Base-by-base conservation (phyloP, 2,113 vertebrate genomes). In the Pomatostomus ruficeps region DNA sequence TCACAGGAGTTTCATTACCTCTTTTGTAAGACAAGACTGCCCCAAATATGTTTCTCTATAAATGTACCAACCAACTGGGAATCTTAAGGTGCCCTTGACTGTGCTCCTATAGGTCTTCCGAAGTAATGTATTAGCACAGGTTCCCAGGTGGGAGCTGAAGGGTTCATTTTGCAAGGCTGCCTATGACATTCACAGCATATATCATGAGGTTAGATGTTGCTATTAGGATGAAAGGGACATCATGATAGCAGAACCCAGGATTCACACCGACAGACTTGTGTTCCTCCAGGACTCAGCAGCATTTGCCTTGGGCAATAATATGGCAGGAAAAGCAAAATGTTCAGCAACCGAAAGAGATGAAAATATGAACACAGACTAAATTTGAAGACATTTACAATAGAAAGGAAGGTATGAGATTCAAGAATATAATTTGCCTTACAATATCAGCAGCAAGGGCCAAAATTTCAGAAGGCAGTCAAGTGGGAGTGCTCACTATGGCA, bases 241-340 rank as follows among this genome's bases (percentile, higher is more conserved):
- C 26, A 59, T 61, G 61, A 89, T 14, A 88, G n/a, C 58, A 82
- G 46, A 89, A 73, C 19, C 77, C 78, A 79, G 74, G 49, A 94
- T 91, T 85, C 93, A 72, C 52, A 82, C 23, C 5, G 2, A 86
- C 55, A 88, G 67, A 77, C 43, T 46, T 58, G 42, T 86, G 46
- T 7, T 88, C 68, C 83, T 95, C 63, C 79, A 93, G 75, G 75
- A 86, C 54, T 26, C 43, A 10, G 83, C 75, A 81, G 76, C 48
- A 19, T 19, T 86, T 89, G 83, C 83, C 86, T 87, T 52, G 43
- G 84, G 92, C 86, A 96, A 91, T 36, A 67, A 93, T 51, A 87
- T 42, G 65, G 68, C 59, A 92, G 43, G 33, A 48, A 89, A 92
- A 89, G 76, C 38, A 84, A 92, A 96, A 95, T 1, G 4, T 91